A percentile compares a stretch with the other conserved stretches of the same genome.
phyloP scores from a whole-genome alignment of 37 sponge, comb jelly and placozoan genomes.

The Cliona cf. orientalis region DNA sequence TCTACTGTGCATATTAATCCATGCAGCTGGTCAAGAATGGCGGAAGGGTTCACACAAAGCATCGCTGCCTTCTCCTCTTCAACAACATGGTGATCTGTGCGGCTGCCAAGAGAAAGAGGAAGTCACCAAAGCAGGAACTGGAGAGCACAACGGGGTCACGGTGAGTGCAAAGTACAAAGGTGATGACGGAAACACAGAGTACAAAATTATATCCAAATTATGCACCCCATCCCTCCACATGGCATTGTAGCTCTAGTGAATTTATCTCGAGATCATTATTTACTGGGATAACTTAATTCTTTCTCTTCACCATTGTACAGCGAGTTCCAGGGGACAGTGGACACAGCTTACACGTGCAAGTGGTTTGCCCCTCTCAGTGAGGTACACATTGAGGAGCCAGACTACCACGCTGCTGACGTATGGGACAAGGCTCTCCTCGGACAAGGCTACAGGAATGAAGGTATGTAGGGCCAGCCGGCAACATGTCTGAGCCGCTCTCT shows the following conservation, averaged over 20 bases:
- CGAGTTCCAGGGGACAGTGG: slow-evolving; percentile 7
- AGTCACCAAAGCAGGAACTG: slow-evolving; percentile 2
- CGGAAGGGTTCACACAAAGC: slow-evolving; percentile 28
- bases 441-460: too few species aligned
- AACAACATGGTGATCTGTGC: slow-evolving; percentile 72
- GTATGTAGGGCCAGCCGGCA: too few species aligned
- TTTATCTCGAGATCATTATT: not conserved
- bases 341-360: slow-evolving; percentile 36
- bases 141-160: slow-evolving; percentile 23
- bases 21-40: slow-evolving; percentile 22
- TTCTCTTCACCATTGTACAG: not conserved
- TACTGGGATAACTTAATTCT: too few species aligned
- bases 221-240: not conserved
- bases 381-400: slow-evolving; percentile 49
- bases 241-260: not conserved
- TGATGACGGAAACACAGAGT: too few species aligned
- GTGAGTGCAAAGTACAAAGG: too few species aligned
- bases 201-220: too few species aligned
- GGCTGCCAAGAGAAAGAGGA: slow-evolving; percentile 6
- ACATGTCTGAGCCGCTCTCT: too few species aligned
- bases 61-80: slow-evolving; percentile 57
- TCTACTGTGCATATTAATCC: too few species aligned
- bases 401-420: slow-evolving; percentile 41
- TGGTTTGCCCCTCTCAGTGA: slow-evolving; percentile 48
- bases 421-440: slow-evolving; percentile 54